A percentile compares a stretch with the other conserved stretches of the same genome.
Conservation (phyloP, 1,140 invertebrate genomes). For the Diabrotica virgifera region DNA sequence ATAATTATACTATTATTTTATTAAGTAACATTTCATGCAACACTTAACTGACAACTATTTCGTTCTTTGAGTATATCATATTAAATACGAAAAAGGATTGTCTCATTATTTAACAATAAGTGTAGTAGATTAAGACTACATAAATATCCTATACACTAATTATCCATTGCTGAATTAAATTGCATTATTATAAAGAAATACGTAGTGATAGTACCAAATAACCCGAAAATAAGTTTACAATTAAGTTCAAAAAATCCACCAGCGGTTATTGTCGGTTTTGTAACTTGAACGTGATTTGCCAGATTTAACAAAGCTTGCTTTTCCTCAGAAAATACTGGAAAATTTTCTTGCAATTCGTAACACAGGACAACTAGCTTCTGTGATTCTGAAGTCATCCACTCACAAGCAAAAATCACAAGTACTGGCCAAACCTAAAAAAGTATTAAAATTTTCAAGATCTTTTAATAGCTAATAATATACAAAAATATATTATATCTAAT, state of each 20-base stretch:
- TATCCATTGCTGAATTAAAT: neutral
- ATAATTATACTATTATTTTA: too few relatives aligned
- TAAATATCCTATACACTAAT: too few relatives aligned
- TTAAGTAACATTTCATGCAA: too few relatives aligned
- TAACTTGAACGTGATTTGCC: neutral
- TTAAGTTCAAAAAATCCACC: neutral
- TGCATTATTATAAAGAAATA: neutral
- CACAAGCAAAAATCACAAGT: neutral
- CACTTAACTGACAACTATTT: too few relatives aligned
- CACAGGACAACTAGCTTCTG: neutral
- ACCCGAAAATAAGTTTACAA: neutral
- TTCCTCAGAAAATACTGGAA: neutral
- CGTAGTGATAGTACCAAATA: neutral
- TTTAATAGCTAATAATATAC: too few relatives aligned
- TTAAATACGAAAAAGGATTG: too few relatives aligned
- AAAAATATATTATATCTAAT: too few relatives aligned
- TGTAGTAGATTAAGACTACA: too few relatives aligned
- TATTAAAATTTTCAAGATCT: too few relatives aligned
- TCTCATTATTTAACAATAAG: too few relatives aligned
- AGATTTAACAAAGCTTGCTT: neutral
- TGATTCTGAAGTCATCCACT: neutral
- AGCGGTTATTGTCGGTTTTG: neutral
- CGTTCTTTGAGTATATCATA: too few relatives aligned
- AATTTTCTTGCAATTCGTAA: neutral
- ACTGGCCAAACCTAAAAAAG: neutral